Conservation (phyloP, 2,888 invertebrate genomes). For the Pandemis corylana region DNA sequence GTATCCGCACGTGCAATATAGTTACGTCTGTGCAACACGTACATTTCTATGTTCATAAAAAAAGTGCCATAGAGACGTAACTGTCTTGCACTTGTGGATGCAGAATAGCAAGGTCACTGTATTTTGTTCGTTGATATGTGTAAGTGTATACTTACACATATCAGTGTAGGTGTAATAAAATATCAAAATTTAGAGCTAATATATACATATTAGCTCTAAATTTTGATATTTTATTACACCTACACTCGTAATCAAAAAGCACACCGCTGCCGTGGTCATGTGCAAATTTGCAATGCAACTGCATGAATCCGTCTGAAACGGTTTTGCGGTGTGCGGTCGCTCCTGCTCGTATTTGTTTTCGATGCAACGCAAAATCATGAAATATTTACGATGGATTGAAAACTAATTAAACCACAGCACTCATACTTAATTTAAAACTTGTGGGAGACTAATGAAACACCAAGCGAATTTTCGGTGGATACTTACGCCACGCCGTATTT, state of each 20-base stretch:
- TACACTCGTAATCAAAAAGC: constrained; percentile 23
- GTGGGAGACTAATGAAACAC: constrained; percentile 20
- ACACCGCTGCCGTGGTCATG: constrained; percentile 35
- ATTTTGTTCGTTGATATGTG: no score
- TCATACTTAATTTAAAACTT: constrained; percentile 33
- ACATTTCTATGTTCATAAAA: no score
- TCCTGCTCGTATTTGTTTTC: constrained; percentile 38
- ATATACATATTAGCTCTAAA: no score
- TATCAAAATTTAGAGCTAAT: no score
- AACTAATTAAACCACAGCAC: constrained; percentile 38
- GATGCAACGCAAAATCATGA: constrained; percentile 32
- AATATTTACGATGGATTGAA: constrained; percentile 36
- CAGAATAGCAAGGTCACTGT: no score
- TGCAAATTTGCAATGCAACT: constrained; percentile 36
- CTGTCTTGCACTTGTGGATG: no score
- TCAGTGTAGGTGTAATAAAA: no score
- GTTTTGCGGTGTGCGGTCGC: constrained; percentile 40
- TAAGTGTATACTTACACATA: no score
- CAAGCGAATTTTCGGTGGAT: constrained; percentile 14
- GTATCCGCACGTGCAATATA: no score
- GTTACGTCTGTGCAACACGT: no score
- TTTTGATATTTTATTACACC: no score
- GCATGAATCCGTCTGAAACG: constrained; percentile 40
- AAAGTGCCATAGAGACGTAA: no score
- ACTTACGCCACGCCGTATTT: constrained; percentile 31